Conservation (phyloP, 2,888 invertebrate genomes). For the Julus scanicus region DNA sequence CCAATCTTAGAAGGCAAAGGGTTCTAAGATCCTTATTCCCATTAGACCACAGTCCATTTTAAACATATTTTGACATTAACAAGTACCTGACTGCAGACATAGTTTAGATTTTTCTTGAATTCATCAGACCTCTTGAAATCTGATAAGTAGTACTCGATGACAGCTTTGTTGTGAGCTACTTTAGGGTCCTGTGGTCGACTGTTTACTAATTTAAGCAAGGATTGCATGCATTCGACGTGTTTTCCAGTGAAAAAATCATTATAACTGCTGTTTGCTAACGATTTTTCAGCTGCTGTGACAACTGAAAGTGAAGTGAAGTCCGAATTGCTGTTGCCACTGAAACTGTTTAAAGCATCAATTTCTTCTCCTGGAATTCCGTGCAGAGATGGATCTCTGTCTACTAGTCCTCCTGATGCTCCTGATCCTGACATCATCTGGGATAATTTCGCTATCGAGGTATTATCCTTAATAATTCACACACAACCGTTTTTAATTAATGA, state of each 20-base stretch:
- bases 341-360: neutral
- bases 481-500: no score
- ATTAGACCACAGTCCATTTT: no score
- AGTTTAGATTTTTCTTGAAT: slow-evolving; percentile 76
- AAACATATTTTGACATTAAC: no score
- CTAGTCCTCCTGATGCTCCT: no score
- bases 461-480: no score
- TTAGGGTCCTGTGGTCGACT: slow-evolving; percentile 75
- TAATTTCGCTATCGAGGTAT: no score
- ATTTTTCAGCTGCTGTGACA: slow-evolving; percentile 32
- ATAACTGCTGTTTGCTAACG: slow-evolving; percentile 40
- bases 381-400: slow-evolving; percentile 67
- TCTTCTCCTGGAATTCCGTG: neutral
- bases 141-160: slow-evolving; percentile 79
- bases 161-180: slow-evolving; percentile 83
- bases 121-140: slow-evolving; percentile 76
- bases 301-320: neutral
- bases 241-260: slow-evolving; percentile 30
- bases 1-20: no score
- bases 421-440: no score
- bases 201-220: slow-evolving; percentile 75
- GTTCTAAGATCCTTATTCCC: no score
- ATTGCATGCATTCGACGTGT: slow-evolving; percentile 56
- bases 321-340: neutral
- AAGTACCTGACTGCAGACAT: slow-evolving; percentile 71